phyloP scores from a whole-genome alignment of 2,888 invertebrate genomes.

The Augochlorella aurata region DNA sequence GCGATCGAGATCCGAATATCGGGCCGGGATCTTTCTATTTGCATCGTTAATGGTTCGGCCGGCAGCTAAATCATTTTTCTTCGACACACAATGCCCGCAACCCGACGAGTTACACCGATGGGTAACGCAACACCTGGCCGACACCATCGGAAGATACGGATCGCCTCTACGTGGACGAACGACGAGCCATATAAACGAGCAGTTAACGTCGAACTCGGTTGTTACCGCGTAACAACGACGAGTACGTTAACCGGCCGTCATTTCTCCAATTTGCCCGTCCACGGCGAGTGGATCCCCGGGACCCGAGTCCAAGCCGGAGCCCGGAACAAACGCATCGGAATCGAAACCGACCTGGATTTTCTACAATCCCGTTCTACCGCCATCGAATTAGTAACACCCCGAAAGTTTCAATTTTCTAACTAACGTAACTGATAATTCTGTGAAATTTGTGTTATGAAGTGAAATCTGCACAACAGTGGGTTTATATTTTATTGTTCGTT shows the following conservation, averaged over 20 bases:
- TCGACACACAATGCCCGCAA: slow-evolving; percentile 39
- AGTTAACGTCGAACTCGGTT: slow-evolving; percentile 50
- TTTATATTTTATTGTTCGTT: too few species aligned
- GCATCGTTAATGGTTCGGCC: slow-evolving; percentile 52
- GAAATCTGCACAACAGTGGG: too few species aligned
- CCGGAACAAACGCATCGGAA: background rate
- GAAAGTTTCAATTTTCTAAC: too few species aligned
- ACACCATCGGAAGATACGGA: slow-evolving; percentile 43
- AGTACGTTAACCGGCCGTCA: slow-evolving; percentile 11
- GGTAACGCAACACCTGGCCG: slow-evolving; percentile 57
- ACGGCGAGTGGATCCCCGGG: background rate
- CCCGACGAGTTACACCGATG: slow-evolving; percentile 44
- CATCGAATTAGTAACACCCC: too few species aligned
- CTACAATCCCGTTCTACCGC: too few species aligned
- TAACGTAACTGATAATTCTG: too few species aligned
- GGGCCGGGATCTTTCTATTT: slow-evolving; percentile 47
- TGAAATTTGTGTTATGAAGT: too few species aligned
- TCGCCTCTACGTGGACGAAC: slow-evolving; percentile 31
- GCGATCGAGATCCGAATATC: slow-evolving; percentile 30
- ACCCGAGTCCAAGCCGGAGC: background rate
- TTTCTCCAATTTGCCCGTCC: slow-evolving; percentile 31
- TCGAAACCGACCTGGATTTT: background rate
- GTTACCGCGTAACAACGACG: slow-evolving; percentile 30
- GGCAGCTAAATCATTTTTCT: slow-evolving; percentile 56
- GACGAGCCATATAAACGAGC: slow-evolving; percentile 41